Evolutionary conservation across 2,888 invertebrate genomes (phyloP), one percentile per base, ranked within the genome.

Genomic region (Xestia ashworthii): DNA sequence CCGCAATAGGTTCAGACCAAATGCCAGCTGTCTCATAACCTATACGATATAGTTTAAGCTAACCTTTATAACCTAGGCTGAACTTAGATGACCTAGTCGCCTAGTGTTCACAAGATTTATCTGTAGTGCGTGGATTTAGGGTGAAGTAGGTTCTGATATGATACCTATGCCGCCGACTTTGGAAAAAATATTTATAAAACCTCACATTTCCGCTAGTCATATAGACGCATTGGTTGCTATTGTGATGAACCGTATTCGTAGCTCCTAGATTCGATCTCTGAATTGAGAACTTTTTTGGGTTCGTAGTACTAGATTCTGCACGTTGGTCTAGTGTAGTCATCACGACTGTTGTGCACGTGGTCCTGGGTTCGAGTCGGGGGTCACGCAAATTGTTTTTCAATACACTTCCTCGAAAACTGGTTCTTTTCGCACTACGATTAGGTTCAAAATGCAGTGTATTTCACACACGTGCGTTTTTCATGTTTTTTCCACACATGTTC

Each of bases 1-100:
- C 84, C 71, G 74, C 74, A 81, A 79, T 76, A 60, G 74, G 71
- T 72, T 77, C 53, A 65, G 83, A 74, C 68, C 76, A 80, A 80
- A 77, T 81, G 78, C 74, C 76, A 77, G 72, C 70, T 76, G 86
- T 76, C 72, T 79, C 58, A 73, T 74, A 77, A 25, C 67, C 66
- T 80, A 76, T 67, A 60, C 65, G 55, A 55, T 80, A 77, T 83
- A 77, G 70, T 82, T 76, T 38, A 46, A 50, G 53, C 32, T 75
- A 71, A 82, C 71, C 72, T 83, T 77, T 75, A 46, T 83, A 68
- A 75, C 68, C 71, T 72, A 55, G 25, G 41, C 3, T 73, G 71
- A 85, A 79, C 82, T 71, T 46, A 66, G 38, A 1, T 41, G 66
- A 74, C 55, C 70, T 44, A 80, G 41, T 74, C 79, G 38, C 71